These are phyloP conservation scores for Ommatoiulus sabulosus DNA, from an alignment of 2,888 invertebrate genomes.

Conservation along the genomic window DNA sequence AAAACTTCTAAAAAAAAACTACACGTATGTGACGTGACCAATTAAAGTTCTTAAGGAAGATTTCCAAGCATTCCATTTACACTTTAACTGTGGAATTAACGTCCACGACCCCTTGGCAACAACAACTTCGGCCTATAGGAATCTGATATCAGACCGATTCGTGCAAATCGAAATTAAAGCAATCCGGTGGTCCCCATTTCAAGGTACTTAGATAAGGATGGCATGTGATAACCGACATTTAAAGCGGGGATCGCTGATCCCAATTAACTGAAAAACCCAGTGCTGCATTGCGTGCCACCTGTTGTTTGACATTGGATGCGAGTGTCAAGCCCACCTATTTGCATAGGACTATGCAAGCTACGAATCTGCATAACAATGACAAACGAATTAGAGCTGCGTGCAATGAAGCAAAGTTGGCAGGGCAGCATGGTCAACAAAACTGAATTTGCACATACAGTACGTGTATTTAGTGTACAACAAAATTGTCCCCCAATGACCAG, in stretches of 20 bases:
- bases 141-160: background rate
- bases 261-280: background rate
- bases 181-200: background rate
- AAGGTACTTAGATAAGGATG: background rate
- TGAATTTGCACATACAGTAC: too few relatives aligned
- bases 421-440: background rate
- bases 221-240: background rate
- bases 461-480: too few relatives aligned
- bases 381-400: background rate
- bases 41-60: background rate
- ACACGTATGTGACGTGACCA: background rate
- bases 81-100: background rate
- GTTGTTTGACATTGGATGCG: background rate
- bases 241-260: background rate
- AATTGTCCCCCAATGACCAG: too few relatives aligned
- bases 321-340: background rate
- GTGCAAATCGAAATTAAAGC: background rate
- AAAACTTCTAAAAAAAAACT: background rate
- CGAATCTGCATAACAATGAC: background rate
- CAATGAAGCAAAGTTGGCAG: background rate
- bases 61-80: background rate
- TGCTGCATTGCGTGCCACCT: background rate
- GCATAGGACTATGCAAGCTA: too few relatives aligned
- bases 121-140: background rate
- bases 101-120: background rate